phyloP scores from a whole-genome alignment of 1,140 invertebrate genomes.

The Penaeus japonicus region DNA sequence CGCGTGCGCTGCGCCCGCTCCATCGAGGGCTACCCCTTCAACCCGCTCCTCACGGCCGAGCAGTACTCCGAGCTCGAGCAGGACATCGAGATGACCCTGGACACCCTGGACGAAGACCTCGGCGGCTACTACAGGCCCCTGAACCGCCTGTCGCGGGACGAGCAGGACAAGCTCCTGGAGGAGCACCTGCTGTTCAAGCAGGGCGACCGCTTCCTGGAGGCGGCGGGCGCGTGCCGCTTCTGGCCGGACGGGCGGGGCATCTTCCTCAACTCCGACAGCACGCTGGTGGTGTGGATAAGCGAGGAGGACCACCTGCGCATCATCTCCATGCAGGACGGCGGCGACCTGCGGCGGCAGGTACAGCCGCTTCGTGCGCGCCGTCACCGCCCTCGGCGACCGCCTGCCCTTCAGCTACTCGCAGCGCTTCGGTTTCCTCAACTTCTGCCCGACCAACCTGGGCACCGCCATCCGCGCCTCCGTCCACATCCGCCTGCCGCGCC shows the following conservation, averaged over 20 bases:
- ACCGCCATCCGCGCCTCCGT: slow-evolving; percentile 97
- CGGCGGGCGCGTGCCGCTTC: slow-evolving; percentile 68
- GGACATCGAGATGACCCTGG: slow-evolving; percentile 62
- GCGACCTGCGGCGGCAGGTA: slow-evolving; percentile 76
- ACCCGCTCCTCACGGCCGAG: slow-evolving; percentile 63
- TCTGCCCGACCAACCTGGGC: slow-evolving; percentile 98
- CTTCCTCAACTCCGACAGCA: slow-evolving; percentile 70
- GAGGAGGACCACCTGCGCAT: slow-evolving; percentile 72
- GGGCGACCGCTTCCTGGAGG: slow-evolving; percentile 65
- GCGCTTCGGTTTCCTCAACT: slow-evolving; percentile 94
- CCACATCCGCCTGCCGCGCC: slow-evolving; percentile 96
- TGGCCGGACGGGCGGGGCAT: slow-evolving; percentile 72
- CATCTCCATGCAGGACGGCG: slow-evolving; percentile 72
- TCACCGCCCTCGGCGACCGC: slow-evolving; percentile 91
- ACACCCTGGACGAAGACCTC: slow-evolving; percentile 73
- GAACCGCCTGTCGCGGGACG: slow-evolving; percentile 60
- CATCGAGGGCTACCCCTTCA: slow-evolving; percentile 75
- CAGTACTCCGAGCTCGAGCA: slow-evolving; percentile 62
- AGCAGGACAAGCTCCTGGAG: slow-evolving; percentile 60
- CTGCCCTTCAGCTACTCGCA: slow-evolving; percentile 92
- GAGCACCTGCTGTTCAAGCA: slow-evolving; percentile 66
- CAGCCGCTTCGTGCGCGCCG: slow-evolving; percentile 85
- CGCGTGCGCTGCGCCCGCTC: slow-evolving; percentile 81
- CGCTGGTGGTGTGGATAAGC: slow-evolving; percentile 71
- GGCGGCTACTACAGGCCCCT: slow-evolving; percentile 64